Percentiles rank a stretch among this genome's conserved stretches.
Evolutionary conservation across 2,888 invertebrate genomes (phyloP).

Genomic region (Calliphora vomitoria): DNA sequence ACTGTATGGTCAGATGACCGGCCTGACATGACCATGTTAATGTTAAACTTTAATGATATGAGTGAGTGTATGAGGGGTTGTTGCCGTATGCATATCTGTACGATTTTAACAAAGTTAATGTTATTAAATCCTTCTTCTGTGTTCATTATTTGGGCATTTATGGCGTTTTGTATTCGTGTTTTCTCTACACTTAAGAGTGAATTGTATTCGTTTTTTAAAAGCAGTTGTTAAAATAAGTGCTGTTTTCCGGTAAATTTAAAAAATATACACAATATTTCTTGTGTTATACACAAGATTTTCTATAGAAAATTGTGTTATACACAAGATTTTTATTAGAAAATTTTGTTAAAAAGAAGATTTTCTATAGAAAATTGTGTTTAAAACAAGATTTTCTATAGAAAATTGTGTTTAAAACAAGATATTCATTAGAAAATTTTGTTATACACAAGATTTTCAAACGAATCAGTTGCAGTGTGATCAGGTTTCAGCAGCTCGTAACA

Average conservation of each 20-base stretch:
- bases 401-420: no score
- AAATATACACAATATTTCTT: no score
- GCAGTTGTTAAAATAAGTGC: background rate
- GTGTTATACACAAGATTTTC: no score
- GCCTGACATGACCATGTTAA: constrained; percentile 38
- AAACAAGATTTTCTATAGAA: no score
- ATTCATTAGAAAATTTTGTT: no score
- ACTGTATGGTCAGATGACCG: background rate
- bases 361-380: no score
- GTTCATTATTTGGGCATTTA: constrained; percentile 61
- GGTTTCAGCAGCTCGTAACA: no score
- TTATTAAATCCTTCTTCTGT: constrained; percentile 58
- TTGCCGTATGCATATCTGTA: constrained; percentile 42
- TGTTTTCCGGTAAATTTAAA: background rate
- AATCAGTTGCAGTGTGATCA: no score
- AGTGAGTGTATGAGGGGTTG: constrained; percentile 1
- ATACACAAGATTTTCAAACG: no score
- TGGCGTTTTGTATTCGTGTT: constrained; percentile 23
- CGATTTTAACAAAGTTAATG: constrained; percentile 58
- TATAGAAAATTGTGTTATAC: no score
- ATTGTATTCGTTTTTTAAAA: constrained; percentile 22
- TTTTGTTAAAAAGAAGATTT: no score
- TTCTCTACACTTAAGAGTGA: constrained; percentile 18
- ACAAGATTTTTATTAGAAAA: no score
- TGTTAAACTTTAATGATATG: constrained; percentile 27